Percentiles rank a stretch among this genome's conserved stretches.
phyloP scores from a whole-genome alignment of 1,140 invertebrate genomes.

The Trichomalopsis sarcophagae region DNA sequence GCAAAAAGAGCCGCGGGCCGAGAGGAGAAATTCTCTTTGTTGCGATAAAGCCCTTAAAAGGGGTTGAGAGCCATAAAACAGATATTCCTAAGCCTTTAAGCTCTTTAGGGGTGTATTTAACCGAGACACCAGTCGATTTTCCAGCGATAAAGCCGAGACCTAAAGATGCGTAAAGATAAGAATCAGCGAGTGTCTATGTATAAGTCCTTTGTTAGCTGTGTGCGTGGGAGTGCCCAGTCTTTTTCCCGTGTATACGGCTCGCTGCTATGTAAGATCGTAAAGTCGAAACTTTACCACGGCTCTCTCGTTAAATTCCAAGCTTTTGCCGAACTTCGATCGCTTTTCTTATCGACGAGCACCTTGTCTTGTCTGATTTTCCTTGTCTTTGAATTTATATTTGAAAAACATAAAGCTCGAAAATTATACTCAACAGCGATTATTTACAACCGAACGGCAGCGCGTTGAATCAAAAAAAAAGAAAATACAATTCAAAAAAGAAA shows the following conservation, averaged over 20 bases:
- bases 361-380: too few species aligned
- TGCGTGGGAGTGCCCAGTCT: neutral
- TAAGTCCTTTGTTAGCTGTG: conserved; percentile 11
- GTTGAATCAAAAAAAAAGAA: too few species aligned
- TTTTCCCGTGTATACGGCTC: too few species aligned
- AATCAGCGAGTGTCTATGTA: neutral
- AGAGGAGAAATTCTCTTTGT: conserved; percentile 44
- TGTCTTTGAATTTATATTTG: too few species aligned
- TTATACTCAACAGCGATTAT: too few species aligned
- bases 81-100: conserved; percentile 51
- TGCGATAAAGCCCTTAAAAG: conserved; percentile 35
- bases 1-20: neutral
- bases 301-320: neutral
- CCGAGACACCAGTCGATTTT: conserved; percentile 43
- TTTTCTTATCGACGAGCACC: neutral
- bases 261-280: neutral
- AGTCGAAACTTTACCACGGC: neutral
- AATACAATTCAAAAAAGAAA: neutral
- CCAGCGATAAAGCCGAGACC: conserved; percentile 31
- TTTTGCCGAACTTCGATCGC: neutral
- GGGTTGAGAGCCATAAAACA: conserved; percentile 43
- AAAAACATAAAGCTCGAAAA: too few species aligned
- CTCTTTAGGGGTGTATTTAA: conserved; percentile 48
- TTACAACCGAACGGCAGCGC: too few species aligned
- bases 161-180: conserved; percentile 37